A percentile compares a stretch with the other conserved stretches of the same genome.
phyloP scores from a whole-genome alignment of 1,140 invertebrate species.

The Ruditapes philippinarum region DNA sequence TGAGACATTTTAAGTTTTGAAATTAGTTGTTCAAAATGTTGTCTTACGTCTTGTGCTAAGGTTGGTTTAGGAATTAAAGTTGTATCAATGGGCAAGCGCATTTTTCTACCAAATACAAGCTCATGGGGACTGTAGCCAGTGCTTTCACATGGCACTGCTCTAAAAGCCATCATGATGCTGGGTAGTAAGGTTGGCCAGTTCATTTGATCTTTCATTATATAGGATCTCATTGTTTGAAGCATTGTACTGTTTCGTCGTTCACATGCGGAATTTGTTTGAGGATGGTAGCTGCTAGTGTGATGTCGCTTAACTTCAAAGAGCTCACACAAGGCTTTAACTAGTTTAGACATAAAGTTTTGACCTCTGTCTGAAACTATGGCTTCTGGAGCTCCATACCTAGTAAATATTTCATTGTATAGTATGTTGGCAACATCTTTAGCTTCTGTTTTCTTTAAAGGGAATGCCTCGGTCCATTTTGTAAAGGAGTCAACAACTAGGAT shows the following conservation, averaged over 20 bases:
- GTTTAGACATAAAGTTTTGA: slow-evolving; percentile 66
- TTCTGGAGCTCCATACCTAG: slow-evolving; percentile 59
- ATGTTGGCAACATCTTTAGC: slow-evolving; percentile 30
- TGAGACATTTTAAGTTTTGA: not conserved
- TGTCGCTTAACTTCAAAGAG: slow-evolving; percentile 67
- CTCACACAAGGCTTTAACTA: slow-evolving; percentile 68
- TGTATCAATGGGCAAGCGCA: slow-evolving; percentile 16
- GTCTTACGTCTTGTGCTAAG: not conserved
- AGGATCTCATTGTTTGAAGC: slow-evolving; percentile 28
- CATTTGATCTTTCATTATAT: slow-evolving; percentile 36
- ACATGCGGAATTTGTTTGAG: slow-evolving; percentile 69
- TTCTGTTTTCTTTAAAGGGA: slow-evolving; percentile 31
- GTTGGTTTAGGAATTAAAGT: not conserved
- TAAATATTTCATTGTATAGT: slow-evolving; percentile 50
- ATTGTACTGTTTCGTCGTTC: slow-evolving; percentile 49
- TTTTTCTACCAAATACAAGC: slow-evolving; percentile 9
- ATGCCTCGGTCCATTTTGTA: slow-evolving; percentile 49
- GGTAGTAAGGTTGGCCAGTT: slow-evolving; percentile 34
- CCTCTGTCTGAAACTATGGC: slow-evolving; percentile 65
- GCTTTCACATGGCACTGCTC: not conserved
- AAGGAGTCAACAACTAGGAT: slow-evolving; percentile 66
- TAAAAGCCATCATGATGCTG: slow-evolving; percentile 37
- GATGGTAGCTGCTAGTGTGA: slow-evolving; percentile 70
- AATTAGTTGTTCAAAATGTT: not conserved
- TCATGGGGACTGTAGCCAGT: slow-evolving; percentile 21